These are phyloP conservation scores for Parelbella ahira DNA, from an alignment of 2,888 invertebrate species.

Conservation along the genomic window DNA sequence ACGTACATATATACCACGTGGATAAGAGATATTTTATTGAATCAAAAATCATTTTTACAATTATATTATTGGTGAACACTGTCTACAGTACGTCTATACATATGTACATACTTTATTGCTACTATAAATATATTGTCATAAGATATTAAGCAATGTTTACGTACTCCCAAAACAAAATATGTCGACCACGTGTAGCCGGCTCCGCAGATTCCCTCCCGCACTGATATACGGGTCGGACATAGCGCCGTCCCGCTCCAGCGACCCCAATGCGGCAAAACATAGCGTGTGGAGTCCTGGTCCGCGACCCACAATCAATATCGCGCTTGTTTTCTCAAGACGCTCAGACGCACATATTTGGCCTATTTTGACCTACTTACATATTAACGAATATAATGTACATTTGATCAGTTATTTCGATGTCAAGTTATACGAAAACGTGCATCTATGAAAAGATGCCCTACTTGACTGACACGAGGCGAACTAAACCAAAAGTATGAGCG, in stretches of 20 bases:
- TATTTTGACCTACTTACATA: too few species aligned
- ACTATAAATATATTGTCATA: too few species aligned
- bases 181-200: conserved; percentile 11
- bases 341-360: conserved; percentile 1
- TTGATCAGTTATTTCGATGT: too few species aligned
- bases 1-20: conserved; percentile 17
- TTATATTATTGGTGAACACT: too few species aligned
- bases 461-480: too few species aligned
- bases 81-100: too few species aligned
- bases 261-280: conserved; percentile 72
- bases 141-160: conserved; percentile 7
- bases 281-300: conserved; percentile 55
- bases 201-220: conserved; percentile 31
- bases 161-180: conserved; percentile 4
- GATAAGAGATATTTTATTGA: too few species aligned
- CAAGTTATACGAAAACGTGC: too few species aligned
- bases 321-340: conserved; percentile 33
- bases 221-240: conserved; percentile 30
- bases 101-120: too few species aligned
- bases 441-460: conserved; percentile 1
- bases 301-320: conserved; percentile 37
- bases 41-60: too few species aligned
- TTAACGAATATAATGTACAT: too few species aligned
- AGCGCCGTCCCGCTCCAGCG: conserved; percentile 47
- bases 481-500: too few species aligned